Evolutionary conservation across 2,797 vertebrate genomes (phyloP).

Genomic region (Spondyliosoma cantharus): DNA sequence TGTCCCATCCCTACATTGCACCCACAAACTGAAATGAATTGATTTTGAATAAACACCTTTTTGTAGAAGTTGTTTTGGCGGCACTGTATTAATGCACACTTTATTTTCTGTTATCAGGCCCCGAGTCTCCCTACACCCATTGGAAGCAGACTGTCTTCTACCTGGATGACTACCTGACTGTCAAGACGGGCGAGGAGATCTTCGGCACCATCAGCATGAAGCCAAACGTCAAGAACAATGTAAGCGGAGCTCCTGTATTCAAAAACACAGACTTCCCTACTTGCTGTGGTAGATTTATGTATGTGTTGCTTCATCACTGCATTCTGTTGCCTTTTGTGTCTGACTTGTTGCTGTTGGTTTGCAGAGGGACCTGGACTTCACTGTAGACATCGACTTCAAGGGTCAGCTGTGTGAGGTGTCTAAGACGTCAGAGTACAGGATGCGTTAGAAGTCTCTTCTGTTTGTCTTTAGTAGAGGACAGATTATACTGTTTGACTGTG

Average conservation of each 20-base stretch:
- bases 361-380: slow-evolving; percentile 96
- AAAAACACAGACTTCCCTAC: too few relatives aligned
- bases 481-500: slow-evolving; percentile 52
- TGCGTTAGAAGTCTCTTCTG: slow-evolving; percentile 85
- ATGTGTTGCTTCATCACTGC: background rate
- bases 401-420: slow-evolving; percentile 95
- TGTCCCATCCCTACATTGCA: too few relatives aligned
- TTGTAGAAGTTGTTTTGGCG: too few relatives aligned
- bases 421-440: slow-evolving; percentile 94
- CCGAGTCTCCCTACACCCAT: slow-evolving; percentile 95
- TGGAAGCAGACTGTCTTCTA: slow-evolving; percentile 99
- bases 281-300: background rate
- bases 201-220: slow-evolving; percentile 96
- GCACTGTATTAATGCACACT: background rate
- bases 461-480: slow-evolving; percentile 62
- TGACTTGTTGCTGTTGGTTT: slow-evolving; percentile 23
- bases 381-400: slow-evolving; percentile 94
- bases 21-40: too few relatives aligned
- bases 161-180: slow-evolving; percentile 94
- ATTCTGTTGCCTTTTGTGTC: background rate
- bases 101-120: slow-evolving; percentile 78
- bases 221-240: slow-evolving; percentile 95
- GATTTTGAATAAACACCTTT: too few relatives aligned
- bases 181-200: slow-evolving; percentile 95
- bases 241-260: slow-evolving; percentile 73